Base-by-base conservation (phyloP, 2,888 invertebrate genomes). In the Euzophera pinguis region DNA sequence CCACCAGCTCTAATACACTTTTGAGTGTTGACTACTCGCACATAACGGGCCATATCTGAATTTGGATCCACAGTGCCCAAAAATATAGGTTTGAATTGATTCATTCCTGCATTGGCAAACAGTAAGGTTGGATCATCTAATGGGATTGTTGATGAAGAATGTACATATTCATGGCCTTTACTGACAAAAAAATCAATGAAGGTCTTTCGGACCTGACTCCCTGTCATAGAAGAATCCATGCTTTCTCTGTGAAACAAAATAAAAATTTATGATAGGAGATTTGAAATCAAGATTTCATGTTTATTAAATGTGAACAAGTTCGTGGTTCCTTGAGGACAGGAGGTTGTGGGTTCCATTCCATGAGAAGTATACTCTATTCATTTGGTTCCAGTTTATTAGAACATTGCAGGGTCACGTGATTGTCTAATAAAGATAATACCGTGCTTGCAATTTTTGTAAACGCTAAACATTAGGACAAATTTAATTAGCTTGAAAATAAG, bases 61-160 rank as follows among this genome's bases (percentile, higher is more conserved):
- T 97, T 97, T 0, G 99, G 99, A 85, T 99, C 99, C 0, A 95
- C 98, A 1, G 96, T 95, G 35, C 99, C 99, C 71, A 99, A 91
- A 85, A 99, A 99, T 64, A 99, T 97, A 0, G 99, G 99, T 81
- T 99, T 99, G 80, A 97, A 99, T 93, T 99, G 99, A 82, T 99
- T 99, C 99, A 99, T 99, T 50, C 98, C 99, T 60, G 99, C 99
- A 93, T 99, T 99, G 48, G 99, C 92, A 86, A 99, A 99, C 0
- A 99, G 91, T 54, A 99, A 90, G 0, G 99, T 99, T 17, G 99
- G 99, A 87, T 99, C 99, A 90, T 99, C 99, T 60, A 96, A 91
- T 0, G 99, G 99, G 73, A 99, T 97, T 14, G 98, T 98, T 38
- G 98, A 97, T 42, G 98, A 99, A 0, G 99, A 99, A 81, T 99